These are phyloP conservation scores for Papilio polytes DNA, from an alignment of 1,140 invertebrate genomes.

Conservation along the genomic window DNA sequence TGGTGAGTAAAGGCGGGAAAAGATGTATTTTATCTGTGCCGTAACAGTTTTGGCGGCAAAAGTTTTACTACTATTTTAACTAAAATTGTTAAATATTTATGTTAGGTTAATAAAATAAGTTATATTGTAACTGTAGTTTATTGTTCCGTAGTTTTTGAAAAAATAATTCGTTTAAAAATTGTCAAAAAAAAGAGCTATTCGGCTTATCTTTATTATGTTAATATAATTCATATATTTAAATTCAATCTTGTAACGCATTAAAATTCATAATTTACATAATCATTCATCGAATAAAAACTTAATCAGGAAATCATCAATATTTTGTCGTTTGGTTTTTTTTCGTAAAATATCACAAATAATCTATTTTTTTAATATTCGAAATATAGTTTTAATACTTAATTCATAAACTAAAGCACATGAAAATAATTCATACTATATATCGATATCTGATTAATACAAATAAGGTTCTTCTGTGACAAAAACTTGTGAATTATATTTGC, in stretches of 20 bases:
- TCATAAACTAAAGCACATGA: no score
- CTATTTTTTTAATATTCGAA: not conserved
- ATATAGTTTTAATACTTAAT: not conserved
- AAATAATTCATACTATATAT: not conserved
- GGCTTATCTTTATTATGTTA: not conserved
- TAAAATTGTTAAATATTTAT: not conserved
- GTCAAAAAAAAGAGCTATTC: not conserved
- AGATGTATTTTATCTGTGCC: not conserved
- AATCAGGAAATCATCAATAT: not conserved
- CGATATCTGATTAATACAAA: not conserved
- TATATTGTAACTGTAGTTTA: not conserved
- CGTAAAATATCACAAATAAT: not conserved
- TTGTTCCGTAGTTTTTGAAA: not conserved
- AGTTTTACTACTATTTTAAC: not conserved
- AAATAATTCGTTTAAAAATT: not conserved
- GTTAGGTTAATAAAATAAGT: no score
- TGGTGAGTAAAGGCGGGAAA: conserved; percentile 54
- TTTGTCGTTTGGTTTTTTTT: not conserved
- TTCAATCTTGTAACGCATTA: not conserved
- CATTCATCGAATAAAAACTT: not conserved
- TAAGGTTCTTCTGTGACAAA: not conserved
- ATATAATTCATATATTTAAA: not conserved
- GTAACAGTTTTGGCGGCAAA: conserved; percentile 11
- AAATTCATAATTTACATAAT: not conserved
- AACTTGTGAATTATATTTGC: not conserved